phyloP scores from a whole-genome alignment of 2,797 vertebrate species.

The Rhyacichthys aspro region DNA sequence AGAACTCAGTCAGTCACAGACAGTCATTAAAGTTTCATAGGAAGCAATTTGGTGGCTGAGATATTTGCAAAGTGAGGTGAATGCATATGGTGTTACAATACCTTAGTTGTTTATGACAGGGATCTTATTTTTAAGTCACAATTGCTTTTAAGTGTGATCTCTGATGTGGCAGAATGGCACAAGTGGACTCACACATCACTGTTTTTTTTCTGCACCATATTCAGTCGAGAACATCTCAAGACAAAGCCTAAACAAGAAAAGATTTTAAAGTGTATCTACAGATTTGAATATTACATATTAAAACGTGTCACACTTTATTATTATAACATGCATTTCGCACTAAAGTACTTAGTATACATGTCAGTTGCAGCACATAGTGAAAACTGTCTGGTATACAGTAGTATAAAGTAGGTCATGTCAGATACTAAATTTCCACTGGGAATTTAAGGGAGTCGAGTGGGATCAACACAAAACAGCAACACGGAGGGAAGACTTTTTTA shows the following conservation, averaged over 20 bases:
- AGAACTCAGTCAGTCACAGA: slow-evolving; percentile 77
- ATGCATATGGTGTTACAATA: slow-evolving; percentile 47
- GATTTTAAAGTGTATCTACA: neutral
- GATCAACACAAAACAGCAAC: slow-evolving; percentile 21
- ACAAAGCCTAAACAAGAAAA: neutral
- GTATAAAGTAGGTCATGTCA: slow-evolving; percentile 55
- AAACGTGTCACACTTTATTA: slow-evolving; percentile 19
- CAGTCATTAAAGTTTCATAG: slow-evolving; percentile 81
- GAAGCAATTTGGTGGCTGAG: slow-evolving; percentile 71
- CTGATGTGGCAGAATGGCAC: neutral
- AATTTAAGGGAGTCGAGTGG: slow-evolving; percentile 24
- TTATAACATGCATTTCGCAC: slow-evolving; percentile 27
- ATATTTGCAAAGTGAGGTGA: slow-evolving; percentile 69
- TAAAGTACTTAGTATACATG: slow-evolving; percentile 4
- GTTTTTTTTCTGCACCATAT: slow-evolving; percentile 8
- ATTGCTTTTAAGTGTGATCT: neutral
- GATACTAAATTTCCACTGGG: slow-evolving; percentile 44
- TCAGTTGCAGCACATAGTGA: slow-evolving; percentile 12
- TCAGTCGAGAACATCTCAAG: neutral
- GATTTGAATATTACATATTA: too few species aligned
- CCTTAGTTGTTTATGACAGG: slow-evolving; percentile 43
- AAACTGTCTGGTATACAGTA: slow-evolving; percentile 27
- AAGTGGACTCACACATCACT: neutral
- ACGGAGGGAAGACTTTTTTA: slow-evolving; percentile 28
- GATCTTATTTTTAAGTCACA: slow-evolving; percentile 14